Evolutionary conservation across 1,140 invertebrate genomes (phyloP).

Genomic region (Lycorma delicatula): DNA sequence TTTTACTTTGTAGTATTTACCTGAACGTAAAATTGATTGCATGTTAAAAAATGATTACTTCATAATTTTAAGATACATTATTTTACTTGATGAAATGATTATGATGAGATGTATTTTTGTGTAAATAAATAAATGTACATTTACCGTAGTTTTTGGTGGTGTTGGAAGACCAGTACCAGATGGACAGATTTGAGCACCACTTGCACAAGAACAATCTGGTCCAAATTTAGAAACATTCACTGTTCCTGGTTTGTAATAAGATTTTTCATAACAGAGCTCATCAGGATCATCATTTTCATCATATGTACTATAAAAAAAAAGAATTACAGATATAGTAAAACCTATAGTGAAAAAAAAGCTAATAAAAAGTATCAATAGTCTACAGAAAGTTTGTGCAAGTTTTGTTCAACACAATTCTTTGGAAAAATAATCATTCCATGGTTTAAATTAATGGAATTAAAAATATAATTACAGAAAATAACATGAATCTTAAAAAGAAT

Average conservation of each 20-base stretch:
- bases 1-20: too few relatives aligned
- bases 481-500: neutral
- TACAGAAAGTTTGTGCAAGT: too few relatives aligned
- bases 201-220: conserved; percentile 25
- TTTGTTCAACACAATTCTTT: too few relatives aligned
- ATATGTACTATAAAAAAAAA: conserved; percentile 1
- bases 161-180: conserved; percentile 18
- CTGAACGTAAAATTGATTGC: too few relatives aligned
- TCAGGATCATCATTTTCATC: neutral
- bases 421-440: too few relatives aligned
- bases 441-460: too few relatives aligned
- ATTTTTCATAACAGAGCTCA: neutral
- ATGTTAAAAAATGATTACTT: too few relatives aligned
- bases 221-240: conserved; percentile 7
- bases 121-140: neutral
- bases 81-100: too few relatives aligned
- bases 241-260: neutral
- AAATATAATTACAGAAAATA: too few relatives aligned
- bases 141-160: conserved; percentile 21
- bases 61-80: too few relatives aligned
- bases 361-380: neutral
- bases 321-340: too few relatives aligned
- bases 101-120: conserved; percentile 7
- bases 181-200: conserved; percentile 27
- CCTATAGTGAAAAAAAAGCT: too few relatives aligned